Conservation (phyloP, 2,888 invertebrate genomes). For the Epistrophe grossulariae region DNA sequence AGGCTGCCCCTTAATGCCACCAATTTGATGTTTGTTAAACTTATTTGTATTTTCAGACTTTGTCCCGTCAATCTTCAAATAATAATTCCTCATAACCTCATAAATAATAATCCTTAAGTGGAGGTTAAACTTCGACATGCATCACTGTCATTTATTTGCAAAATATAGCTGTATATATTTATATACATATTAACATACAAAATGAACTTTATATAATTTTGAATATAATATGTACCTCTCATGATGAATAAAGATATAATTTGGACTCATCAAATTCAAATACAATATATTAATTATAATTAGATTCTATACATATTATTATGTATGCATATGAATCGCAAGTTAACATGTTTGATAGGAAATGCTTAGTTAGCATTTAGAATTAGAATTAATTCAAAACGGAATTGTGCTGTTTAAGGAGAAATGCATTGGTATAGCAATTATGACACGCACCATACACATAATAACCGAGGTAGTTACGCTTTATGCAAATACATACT, state of each 20-base stretch:
- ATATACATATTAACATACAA: not conserved
- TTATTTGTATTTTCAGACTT: not conserved
- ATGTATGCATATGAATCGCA: constrained; percentile 41
- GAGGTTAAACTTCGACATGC: constrained; percentile 59
- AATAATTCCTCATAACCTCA: constrained; percentile 64
- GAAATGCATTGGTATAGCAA: constrained; percentile 64
- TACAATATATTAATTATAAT: constrained; percentile 67
- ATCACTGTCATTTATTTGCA: constrained; percentile 52
- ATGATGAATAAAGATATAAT: constrained; percentile 38
- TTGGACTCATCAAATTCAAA: constrained; percentile 26
- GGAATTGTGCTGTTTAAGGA: constrained; percentile 69
- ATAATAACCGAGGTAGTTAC: not conserved
- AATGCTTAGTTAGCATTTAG: constrained; percentile 73
- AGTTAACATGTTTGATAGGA: constrained; percentile 74
- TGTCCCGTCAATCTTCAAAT: not conserved
- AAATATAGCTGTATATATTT: not conserved
- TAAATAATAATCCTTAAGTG: constrained; percentile 67
- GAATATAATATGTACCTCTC: constrained; percentile 30
- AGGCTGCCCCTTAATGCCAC: too few relatives aligned
- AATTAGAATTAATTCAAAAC: constrained; percentile 71
- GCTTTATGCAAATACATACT: not conserved
- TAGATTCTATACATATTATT: constrained; percentile 65
- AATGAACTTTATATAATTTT: constrained; percentile 26
- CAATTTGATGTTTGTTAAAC: not conserved
- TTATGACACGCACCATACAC: constrained; percentile 49